These are phyloP conservation scores for Turritopsis rubra DNA, from an alignment of 30 jellyfish, hydroid and myxozoan genomes.

Conservation along the genomic window DNA sequence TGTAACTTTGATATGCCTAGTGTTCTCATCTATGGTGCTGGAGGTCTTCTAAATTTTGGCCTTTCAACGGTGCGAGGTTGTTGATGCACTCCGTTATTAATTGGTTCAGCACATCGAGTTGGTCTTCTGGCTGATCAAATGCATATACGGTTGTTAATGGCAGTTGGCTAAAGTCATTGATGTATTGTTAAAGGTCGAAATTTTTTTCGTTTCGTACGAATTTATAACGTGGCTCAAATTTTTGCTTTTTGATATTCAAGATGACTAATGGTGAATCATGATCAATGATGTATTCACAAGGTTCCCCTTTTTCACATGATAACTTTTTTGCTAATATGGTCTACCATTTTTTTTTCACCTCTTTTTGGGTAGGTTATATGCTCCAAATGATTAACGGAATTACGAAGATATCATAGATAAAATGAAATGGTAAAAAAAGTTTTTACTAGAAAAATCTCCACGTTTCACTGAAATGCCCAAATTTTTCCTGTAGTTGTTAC, in stretches of 20 bases:
- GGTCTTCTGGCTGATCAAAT: conserved; percentile 46
- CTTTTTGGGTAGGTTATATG: not conserved
- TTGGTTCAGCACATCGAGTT: conserved; percentile 42
- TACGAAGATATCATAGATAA: too few relatives aligned
- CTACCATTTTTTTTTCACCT: not conserved
- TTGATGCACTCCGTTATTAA: conserved; percentile 48
- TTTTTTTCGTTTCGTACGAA: conserved; percentile 51
- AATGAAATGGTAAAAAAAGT: too few relatives aligned
- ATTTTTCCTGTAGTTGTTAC: too few relatives aligned
- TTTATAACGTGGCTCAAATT: conserved; percentile 36
- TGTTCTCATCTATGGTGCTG: conserved; percentile 59
- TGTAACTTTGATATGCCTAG: conserved; percentile 26
- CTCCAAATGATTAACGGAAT: too few relatives aligned
- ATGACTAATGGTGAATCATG: not conserved
- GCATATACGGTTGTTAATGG: conserved; percentile 45
- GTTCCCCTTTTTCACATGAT: not conserved
- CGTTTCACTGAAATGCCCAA: too few relatives aligned
- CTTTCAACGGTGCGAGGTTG: conserved; percentile 58
- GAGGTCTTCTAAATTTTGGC: conserved; percentile 57
- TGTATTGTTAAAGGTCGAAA: conserved; percentile 21
- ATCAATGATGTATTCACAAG: not conserved
- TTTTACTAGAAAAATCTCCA: too few relatives aligned
- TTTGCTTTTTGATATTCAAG: not conserved
- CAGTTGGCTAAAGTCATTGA: conserved; percentile 30
- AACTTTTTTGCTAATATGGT: not conserved